These are phyloP conservation scores for Macrophya annulata DNA, from an alignment of 2,888 invertebrate genomes.

Conservation along the genomic window DNA sequence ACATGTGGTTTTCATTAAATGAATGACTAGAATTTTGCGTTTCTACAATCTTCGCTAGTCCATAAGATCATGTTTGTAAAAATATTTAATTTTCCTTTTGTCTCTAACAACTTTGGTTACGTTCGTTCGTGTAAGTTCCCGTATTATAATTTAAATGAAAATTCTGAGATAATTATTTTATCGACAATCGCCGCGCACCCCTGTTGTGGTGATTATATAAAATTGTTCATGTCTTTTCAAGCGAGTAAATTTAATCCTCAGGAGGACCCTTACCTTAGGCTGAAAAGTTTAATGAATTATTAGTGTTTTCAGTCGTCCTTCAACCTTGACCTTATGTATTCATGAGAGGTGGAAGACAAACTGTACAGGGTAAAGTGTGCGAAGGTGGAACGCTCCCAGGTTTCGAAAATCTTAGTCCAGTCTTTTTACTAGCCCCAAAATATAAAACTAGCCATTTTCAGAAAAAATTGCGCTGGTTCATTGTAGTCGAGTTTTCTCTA, in stretches of 20 bases:
- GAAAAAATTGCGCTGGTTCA: not conserved
- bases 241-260: constrained; percentile 1
- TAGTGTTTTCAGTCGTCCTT: not conserved
- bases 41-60: too few species aligned
- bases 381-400: not conserved
- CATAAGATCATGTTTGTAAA: too few species aligned
- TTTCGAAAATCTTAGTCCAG: not conserved
- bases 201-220: constrained; percentile 3
- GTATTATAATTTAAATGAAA: not conserved
- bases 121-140: not conserved
- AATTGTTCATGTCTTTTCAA: not conserved
- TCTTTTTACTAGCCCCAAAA: not conserved
- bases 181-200: not conserved
- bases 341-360: not conserved
- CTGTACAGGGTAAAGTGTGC: not conserved
- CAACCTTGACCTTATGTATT: too few species aligned
- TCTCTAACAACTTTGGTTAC: not conserved
- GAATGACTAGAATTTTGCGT: not conserved
- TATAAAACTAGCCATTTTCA: not conserved
- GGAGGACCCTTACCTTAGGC: not conserved
- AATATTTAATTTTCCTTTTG: not conserved
- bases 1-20: not conserved
- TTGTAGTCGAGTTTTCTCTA: not conserved
- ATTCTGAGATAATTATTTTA: not conserved
- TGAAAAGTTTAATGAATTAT: not conserved